A percentile compares a stretch with the other conserved stretches of the same genome.
These are phyloP conservation scores for Eremophila alpestris DNA, from an alignment of 2,797 vertebrate species.

Conservation along the genomic window DNA sequence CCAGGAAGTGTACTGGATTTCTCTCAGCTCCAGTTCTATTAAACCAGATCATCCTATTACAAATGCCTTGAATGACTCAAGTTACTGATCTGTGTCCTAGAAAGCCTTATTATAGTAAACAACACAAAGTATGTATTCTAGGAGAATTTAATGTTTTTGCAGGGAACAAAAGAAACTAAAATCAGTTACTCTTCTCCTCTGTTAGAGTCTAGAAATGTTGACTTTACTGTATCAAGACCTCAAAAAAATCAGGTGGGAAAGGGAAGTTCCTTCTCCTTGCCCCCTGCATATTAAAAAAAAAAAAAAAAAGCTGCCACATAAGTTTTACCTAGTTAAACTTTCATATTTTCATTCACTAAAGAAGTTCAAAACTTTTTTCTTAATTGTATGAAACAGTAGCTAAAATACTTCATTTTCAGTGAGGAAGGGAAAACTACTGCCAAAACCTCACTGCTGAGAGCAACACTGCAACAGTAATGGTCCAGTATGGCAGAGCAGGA, in stretches of 20 bases:
- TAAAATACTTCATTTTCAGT: not conserved
- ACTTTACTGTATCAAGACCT: not conserved
- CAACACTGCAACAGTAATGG: not conserved
- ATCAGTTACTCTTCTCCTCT: not conserved
- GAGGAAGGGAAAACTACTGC: not conserved
- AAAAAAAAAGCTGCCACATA: fast-evolving
- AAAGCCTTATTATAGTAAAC: not conserved
- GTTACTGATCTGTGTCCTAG: not conserved
- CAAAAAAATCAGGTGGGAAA: not conserved
- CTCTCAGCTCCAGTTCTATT: not conserved
- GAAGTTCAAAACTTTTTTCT: not conserved
- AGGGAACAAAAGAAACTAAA: not conserved
- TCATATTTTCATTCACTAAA: not conserved
- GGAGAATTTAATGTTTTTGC: not conserved
- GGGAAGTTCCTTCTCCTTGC: not conserved
- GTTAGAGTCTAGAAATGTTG: not conserved
- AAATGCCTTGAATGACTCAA: not conserved
- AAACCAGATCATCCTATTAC: not conserved
- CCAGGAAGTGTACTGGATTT: not conserved
- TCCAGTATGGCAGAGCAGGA: not conserved
- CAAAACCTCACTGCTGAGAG: not conserved
- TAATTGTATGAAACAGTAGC: not conserved
- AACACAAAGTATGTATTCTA: not conserved
- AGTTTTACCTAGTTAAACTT: not conserved
- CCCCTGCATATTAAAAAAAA: not conserved